Base-by-base conservation (phyloP, 2,888 invertebrate species). In the Scaptomyza flava region DNA sequence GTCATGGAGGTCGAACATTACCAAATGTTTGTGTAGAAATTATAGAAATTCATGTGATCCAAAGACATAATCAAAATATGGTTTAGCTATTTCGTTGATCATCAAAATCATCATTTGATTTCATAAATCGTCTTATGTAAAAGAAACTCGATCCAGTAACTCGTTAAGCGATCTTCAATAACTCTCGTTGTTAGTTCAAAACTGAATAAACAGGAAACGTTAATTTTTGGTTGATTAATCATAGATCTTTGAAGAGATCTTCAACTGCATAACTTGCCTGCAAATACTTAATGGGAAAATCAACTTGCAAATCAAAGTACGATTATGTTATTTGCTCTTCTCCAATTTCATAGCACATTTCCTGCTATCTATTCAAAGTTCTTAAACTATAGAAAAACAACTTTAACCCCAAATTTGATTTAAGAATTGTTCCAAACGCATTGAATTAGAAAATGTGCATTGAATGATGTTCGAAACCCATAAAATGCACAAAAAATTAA, bases 261-360 rank as follows among this genome's bases (percentile, higher is more conserved):
- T 14, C n/a, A n/a, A n/a, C n/a, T 31, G 8, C 12, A 42, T 9
- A 12, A 33, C 31, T 48, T 8, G 17, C 43, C 20, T 6, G 6
- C 6, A 6, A 27, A 11, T 12, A 7, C 3, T 31, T 30, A 50
- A 2, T 17, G 46, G 48, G 34, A 14, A 58, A 20, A 36, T 48
- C 17, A 53, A 41, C 41, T 68, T 57, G 72, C 68, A 46, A 74
- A 69, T 63, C 56, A 17, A 4, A 53, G 23, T 17, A 33, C 43
- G 64, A 57, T 48, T 38, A 23, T 42, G 17, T 31, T 42, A 57
- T 69, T 60, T 36, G 50, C 54, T 30, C 53, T 59, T 56, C 66
- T 74, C 38, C 47, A 7, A 43, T 76, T 74, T 66, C 72, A 76
- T 66, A 66, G 52, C 66, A 66, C 71, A 62, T 66, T 74, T 74